Base-by-base conservation (phyloP, 2,888 invertebrate genomes). In the Apodemia zela region DNA sequence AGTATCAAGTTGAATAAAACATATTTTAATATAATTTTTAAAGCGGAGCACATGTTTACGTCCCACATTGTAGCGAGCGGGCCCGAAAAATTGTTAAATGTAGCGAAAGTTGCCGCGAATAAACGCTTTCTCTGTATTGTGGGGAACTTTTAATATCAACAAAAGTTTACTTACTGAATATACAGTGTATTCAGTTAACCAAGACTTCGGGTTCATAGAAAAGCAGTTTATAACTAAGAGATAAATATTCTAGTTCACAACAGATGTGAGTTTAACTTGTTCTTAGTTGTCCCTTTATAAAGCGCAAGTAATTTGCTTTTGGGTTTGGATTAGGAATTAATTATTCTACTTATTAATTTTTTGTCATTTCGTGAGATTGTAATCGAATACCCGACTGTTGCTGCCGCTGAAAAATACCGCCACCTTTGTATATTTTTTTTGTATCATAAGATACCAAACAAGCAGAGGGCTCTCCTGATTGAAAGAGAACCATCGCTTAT, bases 31-130 rank as follows among this genome's bases (percentile, higher is more conserved):
- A 49, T 49, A 6, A 49, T 49, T 49, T 49, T 51, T 51, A 51
- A 51, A 51, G 49, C 51, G 51, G 21, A 51, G 11, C 51, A 51
- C 51, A 51, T 51, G 51, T 51, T 51, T 51, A 51, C 21, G 51
- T 21, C 51, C 47, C 51, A 11, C 51, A 51, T 51, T 51, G 21
- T 18, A 11, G 21, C 18, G 51, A 21, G 21, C 51, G 51, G 21
- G 21, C 51, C 51, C 51, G 51, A 51, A 51, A 51, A 51, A 51
- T 51, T 51, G 51, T 51, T 51, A 13, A 51, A 51, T 51, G 51
- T 51, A 51, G 51, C 51, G 51, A 51, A 51, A 51, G 51, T 51
- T 51, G 51, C 11, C 51, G 51, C 21, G 18, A 21, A 51, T 51
- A 51, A 51, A 51, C 51, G 51, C 18, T 51, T 21, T 51, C 51